Percentiles rank a stretch among this genome's conserved stretches.
Conservation (phyloP, 2,888 invertebrate genomes). For the Campopleginae sp. region DNA sequence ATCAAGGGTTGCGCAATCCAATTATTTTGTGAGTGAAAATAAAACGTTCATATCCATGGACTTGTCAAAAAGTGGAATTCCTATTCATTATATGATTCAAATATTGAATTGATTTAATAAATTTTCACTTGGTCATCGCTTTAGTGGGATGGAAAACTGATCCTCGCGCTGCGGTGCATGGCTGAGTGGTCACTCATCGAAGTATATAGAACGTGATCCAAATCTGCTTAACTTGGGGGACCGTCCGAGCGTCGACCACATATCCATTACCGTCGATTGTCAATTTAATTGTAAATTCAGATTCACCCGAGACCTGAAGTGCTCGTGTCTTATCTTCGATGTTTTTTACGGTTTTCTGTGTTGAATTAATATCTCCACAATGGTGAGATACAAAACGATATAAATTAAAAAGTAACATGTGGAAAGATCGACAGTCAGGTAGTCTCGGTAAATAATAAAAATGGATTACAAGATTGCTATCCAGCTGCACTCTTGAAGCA, state of each 20-base stretch:
- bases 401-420: slow-evolving; percentile 4
- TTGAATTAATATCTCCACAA: slow-evolving; percentile 18
- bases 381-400: background rate
- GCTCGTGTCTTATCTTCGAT: background rate
- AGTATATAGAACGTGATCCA: background rate
- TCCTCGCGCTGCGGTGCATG: no score
- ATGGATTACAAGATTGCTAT: slow-evolving; percentile 71
- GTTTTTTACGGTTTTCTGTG: background rate
- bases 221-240: background rate
- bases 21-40: no score
- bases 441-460: slow-evolving; percentile 76
- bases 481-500: slow-evolving; percentile 60
- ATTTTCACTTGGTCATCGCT: no score
- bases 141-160: no score
- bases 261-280: background rate
- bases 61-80: no score
- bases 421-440: slow-evolving; percentile 73
- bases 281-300: background rate
- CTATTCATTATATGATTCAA: no score
- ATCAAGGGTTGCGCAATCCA: no score
- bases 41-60: no score
- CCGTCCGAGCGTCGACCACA: background rate
- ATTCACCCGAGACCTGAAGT: background rate
- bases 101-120: no score
- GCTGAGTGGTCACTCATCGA: background rate